phyloP scores from a whole-genome alignment of 2,113 vertebrate genomes.

The Dromas ardeola region DNA sequence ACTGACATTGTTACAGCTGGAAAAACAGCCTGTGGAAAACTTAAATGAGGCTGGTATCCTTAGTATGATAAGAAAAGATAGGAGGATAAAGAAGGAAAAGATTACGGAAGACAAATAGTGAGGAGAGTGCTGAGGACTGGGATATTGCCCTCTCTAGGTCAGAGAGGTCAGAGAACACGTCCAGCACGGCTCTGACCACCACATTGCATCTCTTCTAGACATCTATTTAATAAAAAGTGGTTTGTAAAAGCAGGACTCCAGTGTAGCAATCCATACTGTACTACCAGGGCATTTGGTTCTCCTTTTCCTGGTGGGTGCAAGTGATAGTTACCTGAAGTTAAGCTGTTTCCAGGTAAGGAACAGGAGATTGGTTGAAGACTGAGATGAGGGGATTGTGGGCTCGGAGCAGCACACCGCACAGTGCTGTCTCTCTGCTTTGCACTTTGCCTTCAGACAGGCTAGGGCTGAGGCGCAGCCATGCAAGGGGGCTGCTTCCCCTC shows the following conservation, averaged over 20 bases:
- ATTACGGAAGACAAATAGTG: neutral
- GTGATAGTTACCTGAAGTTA: neutral
- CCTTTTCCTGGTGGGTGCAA: neutral
- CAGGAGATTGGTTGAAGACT: neutral
- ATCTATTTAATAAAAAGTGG: neutral
- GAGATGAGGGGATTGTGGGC: neutral
- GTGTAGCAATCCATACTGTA: neutral
- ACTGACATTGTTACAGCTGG: neutral
- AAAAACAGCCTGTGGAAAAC: neutral
- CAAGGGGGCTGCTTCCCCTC: neutral
- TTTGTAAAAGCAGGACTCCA: neutral
- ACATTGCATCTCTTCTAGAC: neutral
- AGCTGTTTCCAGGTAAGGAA: neutral
- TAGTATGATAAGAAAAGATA: neutral
- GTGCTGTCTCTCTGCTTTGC: neutral
- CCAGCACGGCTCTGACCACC: neutral
- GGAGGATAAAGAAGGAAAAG: neutral
- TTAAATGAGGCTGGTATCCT: neutral
- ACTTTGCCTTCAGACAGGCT: neutral
- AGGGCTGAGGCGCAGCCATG: neutral
- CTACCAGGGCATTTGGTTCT: neutral
- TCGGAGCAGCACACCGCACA: accelerated
- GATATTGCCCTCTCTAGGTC: neutral
- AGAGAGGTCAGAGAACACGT: too few species aligned
- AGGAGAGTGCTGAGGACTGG: neutral